Base-by-base conservation (phyloP, 2,888 invertebrate species). In the Sclerodermus sp. region DNA sequence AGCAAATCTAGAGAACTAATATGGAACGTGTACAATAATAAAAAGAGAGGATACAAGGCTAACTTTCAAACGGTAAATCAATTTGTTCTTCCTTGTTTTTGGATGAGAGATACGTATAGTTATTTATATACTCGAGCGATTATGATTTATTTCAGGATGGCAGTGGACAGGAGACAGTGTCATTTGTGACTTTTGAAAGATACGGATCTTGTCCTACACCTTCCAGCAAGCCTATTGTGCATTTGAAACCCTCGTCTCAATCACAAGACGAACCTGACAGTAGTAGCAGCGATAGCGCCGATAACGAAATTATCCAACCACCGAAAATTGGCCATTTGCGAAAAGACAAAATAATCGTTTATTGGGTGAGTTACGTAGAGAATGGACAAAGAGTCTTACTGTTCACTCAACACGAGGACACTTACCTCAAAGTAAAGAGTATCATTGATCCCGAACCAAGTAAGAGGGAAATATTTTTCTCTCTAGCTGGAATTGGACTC, bases 1-100 rank as follows among this genome's bases (percentile, higher is more conserved):
- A 84, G 85, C 0, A 85, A 87, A 47, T 85, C 87, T 12, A 81
- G 90, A 53, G 83, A 83, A 44, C 79, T 93, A 1, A 81, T 88
- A 61, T 92, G 92, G 92, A 91, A 91, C 71, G 86, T 90, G 12
- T 91, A 91, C 73, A 90, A 89, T 63, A 87, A 89, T 63, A 88
- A 88, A 70, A 86, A 86, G 30, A 83, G 85, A 55, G 90, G 90
- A 47, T 89, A 86, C 65, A 79, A 83, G 1, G 87, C 89, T n/a
- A 85, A 87, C 64, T 87, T 90, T 62, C 82, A 80, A 52, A 88
- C 87, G 77, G 90, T 82, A 66, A 5, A 12, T 2, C 50, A n/a
- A 18, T 42, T 16, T 39, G 8, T 32, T 30, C 37, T 15, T 6
- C 0, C n/a, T 36, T 14, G 14, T 30, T 43, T 45, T 37, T 8